A percentile compares a stretch with the other conserved stretches of the same genome.
Conservation (phyloP, 2,888 invertebrate genomes). For the Acrocyrtus sp. region DNA sequence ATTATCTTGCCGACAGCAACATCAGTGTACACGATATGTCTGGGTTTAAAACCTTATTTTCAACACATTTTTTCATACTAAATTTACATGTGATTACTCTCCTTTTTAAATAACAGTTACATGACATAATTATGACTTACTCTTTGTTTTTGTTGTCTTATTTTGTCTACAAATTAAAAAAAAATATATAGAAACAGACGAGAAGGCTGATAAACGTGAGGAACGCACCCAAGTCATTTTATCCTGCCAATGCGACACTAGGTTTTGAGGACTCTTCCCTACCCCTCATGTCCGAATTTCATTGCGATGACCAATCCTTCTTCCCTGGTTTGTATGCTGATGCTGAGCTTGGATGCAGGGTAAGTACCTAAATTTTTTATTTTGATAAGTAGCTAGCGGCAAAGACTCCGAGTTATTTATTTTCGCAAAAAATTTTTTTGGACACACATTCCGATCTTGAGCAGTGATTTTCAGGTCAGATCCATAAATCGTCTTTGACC, state of each 20-base stretch:
- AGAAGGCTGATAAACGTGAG: constrained; percentile 56
- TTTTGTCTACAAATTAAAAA: constrained; percentile 6
- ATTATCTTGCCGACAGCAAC: no score
- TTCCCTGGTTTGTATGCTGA: constrained; percentile 91
- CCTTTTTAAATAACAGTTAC: constrained; percentile 31
- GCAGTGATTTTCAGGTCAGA: no score
- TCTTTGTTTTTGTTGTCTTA: neutral
- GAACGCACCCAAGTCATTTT: constrained; percentile 63
- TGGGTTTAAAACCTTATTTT: constrained; percentile 16
- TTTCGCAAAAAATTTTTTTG: no score
- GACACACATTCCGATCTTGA: no score
- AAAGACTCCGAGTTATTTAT: no score
- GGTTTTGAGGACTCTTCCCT: constrained; percentile 53
- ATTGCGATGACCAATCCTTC: constrained; percentile 89
- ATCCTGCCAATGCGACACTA: constrained; percentile 56
- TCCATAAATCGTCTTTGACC: no score
- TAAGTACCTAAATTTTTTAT: no score
- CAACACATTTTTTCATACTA: constrained; percentile 11
- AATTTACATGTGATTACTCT: constrained; percentile 43
- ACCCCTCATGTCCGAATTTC: constrained; percentile 79
- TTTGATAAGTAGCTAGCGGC: no score
- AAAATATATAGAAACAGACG: constrained; percentile 40
- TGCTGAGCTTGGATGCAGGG: constrained; percentile 90
- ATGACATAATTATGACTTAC: constrained; percentile 12
- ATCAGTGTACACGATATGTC: no score